Evolutionary conservation across 2,797 vertebrate species (phyloP).

Genomic region (Morelia viridis): DNA sequence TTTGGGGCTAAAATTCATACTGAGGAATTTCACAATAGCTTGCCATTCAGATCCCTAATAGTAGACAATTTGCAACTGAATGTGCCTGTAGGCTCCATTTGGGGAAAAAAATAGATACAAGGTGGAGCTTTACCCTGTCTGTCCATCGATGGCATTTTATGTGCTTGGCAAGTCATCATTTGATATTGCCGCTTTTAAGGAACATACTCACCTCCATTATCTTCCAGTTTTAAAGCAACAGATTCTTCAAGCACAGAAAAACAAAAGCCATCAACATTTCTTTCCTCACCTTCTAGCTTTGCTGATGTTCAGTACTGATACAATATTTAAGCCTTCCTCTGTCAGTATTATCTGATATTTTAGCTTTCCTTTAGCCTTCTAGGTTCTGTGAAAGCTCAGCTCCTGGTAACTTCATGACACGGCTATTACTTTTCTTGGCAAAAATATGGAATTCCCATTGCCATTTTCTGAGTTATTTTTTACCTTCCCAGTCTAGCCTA

Average conservation of each 20-base stretch:
- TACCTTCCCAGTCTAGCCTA: not conserved
- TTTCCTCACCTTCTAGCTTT: not conserved
- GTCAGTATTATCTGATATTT: not conserved
- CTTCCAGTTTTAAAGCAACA: not conserved
- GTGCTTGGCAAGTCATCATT: not conserved
- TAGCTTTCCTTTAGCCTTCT: not conserved
- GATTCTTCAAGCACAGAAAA: not conserved
- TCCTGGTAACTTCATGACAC: not conserved
- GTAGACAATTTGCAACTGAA: not conserved
- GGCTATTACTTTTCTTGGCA: not conserved
- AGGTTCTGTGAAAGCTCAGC: not conserved
- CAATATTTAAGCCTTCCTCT: not conserved
- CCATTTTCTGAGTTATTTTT: not conserved
- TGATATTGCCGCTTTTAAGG: not conserved
- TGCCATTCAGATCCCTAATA: no score
- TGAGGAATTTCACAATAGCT: not conserved
- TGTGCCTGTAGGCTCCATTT: not conserved
- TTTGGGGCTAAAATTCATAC: not conserved
- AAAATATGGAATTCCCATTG: not conserved
- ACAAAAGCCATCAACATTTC: not conserved
- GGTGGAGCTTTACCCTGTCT: not conserved
- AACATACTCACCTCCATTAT: not conserved
- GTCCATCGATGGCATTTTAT: not conserved
- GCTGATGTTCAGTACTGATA: not conserved
- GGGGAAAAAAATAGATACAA: not conserved